phyloP scores from a whole-genome alignment of 2,888 invertebrate genomes.

The Cosmia trapezina region DNA sequence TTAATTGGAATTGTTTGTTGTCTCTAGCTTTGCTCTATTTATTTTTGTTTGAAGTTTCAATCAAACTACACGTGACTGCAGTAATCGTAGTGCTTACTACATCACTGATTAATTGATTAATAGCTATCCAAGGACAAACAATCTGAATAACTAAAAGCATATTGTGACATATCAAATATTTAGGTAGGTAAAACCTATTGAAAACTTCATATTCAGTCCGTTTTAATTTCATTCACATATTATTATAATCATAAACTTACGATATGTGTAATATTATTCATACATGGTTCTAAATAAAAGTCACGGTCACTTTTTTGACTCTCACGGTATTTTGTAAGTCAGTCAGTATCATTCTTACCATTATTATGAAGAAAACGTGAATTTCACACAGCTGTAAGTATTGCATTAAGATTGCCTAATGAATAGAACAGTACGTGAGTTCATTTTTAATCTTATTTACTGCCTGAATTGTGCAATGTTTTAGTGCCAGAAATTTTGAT shows the following conservation, averaged over 20 bases:
- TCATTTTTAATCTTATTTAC: slow-evolving; percentile 24
- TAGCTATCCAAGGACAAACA: background rate
- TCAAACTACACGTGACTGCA: background rate
- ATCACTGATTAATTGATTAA: background rate
- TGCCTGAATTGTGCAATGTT: background rate
- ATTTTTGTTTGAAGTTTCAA: background rate
- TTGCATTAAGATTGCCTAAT: slow-evolving; percentile 41
- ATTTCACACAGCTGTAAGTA: slow-evolving; percentile 53
- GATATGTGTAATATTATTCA: slow-evolving; percentile 24
- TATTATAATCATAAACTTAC: slow-evolving; percentile 12
- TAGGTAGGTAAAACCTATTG: too few relatives aligned
- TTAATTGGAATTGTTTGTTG: background rate
- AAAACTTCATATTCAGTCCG: background rate
- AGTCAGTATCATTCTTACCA: slow-evolving; percentile 15
- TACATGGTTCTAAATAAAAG: slow-evolving; percentile 35
- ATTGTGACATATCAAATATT: slow-evolving; percentile 24
- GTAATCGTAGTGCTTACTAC: background rate
- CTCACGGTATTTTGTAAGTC: slow-evolving; percentile 55
- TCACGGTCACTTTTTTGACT: slow-evolving; percentile 46
- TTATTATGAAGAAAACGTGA: slow-evolving; percentile 53
- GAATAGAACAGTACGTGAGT: slow-evolving; percentile 12
- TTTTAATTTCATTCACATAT: slow-evolving; percentile 10
- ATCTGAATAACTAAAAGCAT: background rate
- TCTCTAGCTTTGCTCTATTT: background rate
- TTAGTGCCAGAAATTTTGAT: background rate